Evolutionary conservation across 2,888 invertebrate genomes (phyloP), one percentile per base, ranked within the genome.

Genomic region (Tetranychus piercei): DNA sequence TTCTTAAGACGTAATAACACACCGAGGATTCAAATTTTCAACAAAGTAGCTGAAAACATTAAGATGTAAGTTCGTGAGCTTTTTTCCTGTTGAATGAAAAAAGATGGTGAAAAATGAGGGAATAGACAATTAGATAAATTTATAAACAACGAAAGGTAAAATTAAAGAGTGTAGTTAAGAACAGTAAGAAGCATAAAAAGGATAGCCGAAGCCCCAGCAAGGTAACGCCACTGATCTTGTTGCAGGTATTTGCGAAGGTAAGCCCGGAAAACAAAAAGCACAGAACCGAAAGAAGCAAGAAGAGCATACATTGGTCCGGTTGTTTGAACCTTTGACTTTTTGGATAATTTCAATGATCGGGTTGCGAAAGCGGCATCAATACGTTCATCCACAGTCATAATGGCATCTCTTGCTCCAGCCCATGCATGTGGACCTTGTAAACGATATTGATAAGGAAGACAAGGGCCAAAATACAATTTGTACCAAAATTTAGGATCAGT

Each of bases 371-470:
- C 72, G 6, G 65, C 65, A 20, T 64, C 43, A 18, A 80, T 76
- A 20, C 80, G 76, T 1, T 78, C 75, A 34, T 78, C 76, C 1
- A 77, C 77, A 0, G 80, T 81, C 73, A 82, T 71, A 66, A 85
- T 82, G 15, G 84, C 82, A 3, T 83, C 77, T 71, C 83, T 79
- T 0, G 84, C 84, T 1, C 81, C 83, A 2, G 77, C 72, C 84
- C 84, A 84, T 11, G 78, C 75, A 55, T 82, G 80, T 9, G 82
- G 82, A 1, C 84, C 85, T 44, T 78, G 75, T 8, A 75, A 18
- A 7, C 55, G 44, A 76, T 81, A 83, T 76, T 82, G 82, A 77
- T 82, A 83, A 0, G 83, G 81, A 6, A 81, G 79, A 73, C 80
- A 80, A 0, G 82, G 81, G 0, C 81, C 83, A 74, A 81, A 81